Conservation (phyloP, 2,888 invertebrate genomes). For the Ophioninae sp. region DNA sequence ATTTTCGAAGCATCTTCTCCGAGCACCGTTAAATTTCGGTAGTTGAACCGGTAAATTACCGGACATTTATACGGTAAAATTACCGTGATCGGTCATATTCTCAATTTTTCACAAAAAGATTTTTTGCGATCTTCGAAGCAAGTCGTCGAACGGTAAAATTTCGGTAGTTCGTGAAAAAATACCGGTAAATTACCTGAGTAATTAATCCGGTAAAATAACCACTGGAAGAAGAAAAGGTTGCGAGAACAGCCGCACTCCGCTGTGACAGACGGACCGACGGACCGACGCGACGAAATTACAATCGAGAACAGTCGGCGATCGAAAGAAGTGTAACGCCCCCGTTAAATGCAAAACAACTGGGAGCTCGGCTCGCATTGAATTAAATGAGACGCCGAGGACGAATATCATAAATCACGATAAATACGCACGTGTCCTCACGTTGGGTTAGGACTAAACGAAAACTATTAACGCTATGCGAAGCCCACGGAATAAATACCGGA, state of each 20-base stretch:
- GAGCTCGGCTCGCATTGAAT: slow-evolving; percentile 45
- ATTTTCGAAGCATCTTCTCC: neutral
- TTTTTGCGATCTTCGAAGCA: neutral
- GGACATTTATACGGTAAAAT: neutral
- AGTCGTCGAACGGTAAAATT: neutral
- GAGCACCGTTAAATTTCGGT: neutral
- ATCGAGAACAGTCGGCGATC: neutral
- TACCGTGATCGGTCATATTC: neutral
- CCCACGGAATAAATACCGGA: slow-evolving; percentile 57
- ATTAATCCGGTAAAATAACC: neutral
- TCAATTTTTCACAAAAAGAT: neutral
- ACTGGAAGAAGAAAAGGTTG: neutral
- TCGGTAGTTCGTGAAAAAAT: neutral
- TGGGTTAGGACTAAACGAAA: slow-evolving; percentile 68
- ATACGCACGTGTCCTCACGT: slow-evolving; percentile 77
- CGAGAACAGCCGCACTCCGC: neutral
- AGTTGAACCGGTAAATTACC: neutral
- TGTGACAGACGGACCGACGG: neutral
- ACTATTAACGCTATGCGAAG: slow-evolving; percentile 66
- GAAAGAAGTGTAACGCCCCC: slow-evolving; percentile 71
- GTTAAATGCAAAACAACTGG: slow-evolving; percentile 77
- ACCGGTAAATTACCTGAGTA: neutral
- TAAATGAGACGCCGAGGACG: slow-evolving; percentile 70
- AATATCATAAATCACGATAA: slow-evolving; percentile 80
- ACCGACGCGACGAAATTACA: neutral